A percentile compares a stretch with the other conserved stretches of the same genome.
Evolutionary conservation across 2,797 vertebrate genomes (phyloP).

Genomic region (Spinibarbus caldwelli): DNA sequence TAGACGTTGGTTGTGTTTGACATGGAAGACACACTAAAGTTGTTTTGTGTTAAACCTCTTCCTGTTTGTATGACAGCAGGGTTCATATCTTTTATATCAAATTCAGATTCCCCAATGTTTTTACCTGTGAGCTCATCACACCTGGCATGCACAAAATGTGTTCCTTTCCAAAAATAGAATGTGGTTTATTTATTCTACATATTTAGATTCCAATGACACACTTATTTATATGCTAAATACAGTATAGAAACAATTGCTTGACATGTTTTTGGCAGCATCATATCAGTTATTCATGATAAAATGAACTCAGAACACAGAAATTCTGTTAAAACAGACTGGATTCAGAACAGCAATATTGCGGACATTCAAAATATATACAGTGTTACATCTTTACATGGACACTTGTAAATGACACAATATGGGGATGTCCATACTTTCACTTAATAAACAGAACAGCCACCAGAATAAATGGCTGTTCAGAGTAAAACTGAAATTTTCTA

Average conservation of each 20-base stretch:
- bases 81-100: slow-evolving; percentile 65
- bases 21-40: not conserved
- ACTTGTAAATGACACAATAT: slow-evolving; percentile 5
- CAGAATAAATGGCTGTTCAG: not conserved
- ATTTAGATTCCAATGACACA: not conserved
- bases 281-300: not conserved
- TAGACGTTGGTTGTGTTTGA: slow-evolving; percentile 51
- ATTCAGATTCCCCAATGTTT: slow-evolving; percentile 53
- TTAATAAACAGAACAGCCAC: not conserved
- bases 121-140: not conserved
- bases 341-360: not conserved
- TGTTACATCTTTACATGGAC: not conserved
- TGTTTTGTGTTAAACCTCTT: slow-evolving; percentile 65
- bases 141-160: not conserved
- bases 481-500: not conserved
- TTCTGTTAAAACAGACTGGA: not conserved
- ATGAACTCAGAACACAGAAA: not conserved
- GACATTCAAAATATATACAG: not conserved
- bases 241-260: not conserved
- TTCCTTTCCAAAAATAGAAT: slow-evolving; percentile 5
- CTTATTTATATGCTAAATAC: not conserved
- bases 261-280: not conserved
- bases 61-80: slow-evolving; percentile 72
- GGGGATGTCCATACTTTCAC: not conserved
- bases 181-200: slow-evolving; percentile 8